phyloP scores from a whole-genome alignment of 2,113 vertebrate species.

The Sterna hirundo region DNA sequence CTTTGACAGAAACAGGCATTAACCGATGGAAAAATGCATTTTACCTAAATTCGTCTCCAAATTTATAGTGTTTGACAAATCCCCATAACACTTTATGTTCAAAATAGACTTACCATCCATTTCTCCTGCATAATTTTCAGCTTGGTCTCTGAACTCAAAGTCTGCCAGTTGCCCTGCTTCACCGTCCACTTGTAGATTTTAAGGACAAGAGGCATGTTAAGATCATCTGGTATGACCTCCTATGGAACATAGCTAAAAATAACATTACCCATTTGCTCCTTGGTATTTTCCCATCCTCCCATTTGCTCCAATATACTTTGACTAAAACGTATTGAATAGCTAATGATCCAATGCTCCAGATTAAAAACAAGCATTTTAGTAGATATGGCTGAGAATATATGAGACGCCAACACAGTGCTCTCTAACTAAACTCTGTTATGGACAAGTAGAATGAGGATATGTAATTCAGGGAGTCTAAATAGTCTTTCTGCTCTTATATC shows the following conservation, averaged over 20 bases:
- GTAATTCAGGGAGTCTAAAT: slow-evolving; percentile 52
- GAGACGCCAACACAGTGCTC: background rate
- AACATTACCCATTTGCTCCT: background rate
- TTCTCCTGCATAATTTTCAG: background rate
- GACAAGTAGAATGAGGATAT: background rate
- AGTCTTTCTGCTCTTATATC: slow-evolving; percentile 55
- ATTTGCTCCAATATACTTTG: background rate
- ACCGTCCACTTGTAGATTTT: background rate
- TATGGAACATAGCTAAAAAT: background rate
- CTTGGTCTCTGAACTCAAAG: background rate
- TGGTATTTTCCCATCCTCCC: background rate
- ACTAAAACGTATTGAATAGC: background rate
- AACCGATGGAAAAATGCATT: background rate
- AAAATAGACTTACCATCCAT: background rate
- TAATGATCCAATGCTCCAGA: background rate
- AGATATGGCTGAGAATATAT: background rate
- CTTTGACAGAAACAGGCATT: background rate
- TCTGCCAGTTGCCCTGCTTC: background rate
- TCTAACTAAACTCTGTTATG: slow-evolving; percentile 14
- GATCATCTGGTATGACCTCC: background rate
- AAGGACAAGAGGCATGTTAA: background rate
- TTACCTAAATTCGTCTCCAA: background rate
- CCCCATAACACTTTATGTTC: background rate
- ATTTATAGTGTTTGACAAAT: background rate
- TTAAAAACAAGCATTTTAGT: background rate